Evolutionary conservation across 2,888 invertebrate species (phyloP).

Genomic region (Amorpha juglandis): DNA sequence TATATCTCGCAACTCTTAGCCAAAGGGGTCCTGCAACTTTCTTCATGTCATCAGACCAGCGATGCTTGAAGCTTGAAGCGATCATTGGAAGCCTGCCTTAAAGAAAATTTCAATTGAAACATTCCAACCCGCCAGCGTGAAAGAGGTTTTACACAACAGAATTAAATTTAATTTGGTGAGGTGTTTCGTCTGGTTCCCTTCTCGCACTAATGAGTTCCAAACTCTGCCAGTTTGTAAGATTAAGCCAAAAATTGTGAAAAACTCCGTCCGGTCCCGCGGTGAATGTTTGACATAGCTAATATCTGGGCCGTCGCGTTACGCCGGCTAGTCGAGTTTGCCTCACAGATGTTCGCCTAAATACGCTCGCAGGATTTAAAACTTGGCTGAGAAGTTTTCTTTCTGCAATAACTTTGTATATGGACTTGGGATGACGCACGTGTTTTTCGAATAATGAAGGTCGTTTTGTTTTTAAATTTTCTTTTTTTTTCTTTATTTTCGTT

Average conservation of each 20-base stretch:
- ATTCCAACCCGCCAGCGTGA: neutral
- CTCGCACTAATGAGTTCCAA: constrained; percentile 72
- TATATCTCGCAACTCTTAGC: no score
- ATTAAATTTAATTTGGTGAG: constrained; percentile 29
- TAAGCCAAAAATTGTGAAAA: constrained; percentile 71
- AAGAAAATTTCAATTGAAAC: constrained; percentile 3
- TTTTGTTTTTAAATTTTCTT: constrained; percentile 31
- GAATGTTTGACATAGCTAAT: constrained; percentile 56
- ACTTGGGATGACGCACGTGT: constrained; percentile 23
- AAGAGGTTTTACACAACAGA: constrained; percentile 19
- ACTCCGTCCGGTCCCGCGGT: constrained; percentile 52
- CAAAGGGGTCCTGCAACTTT: no score
- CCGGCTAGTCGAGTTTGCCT: constrained; percentile 44
- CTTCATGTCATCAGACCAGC: no score
- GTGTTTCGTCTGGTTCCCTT: constrained; percentile 33
- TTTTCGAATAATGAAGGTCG: constrained; percentile 30
- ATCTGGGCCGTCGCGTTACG: constrained; percentile 37
- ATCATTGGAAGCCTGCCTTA: no score
- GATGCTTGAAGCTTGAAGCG: no score
- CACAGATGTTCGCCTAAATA: constrained; percentile 44
- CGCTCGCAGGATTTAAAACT: constrained; percentile 63
- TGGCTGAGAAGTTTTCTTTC: constrained; percentile 52
- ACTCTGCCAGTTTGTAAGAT: constrained; percentile 70
- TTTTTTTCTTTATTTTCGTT: neutral
- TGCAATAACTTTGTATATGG: constrained; percentile 48